Evolutionary conservation across 2,888 invertebrate genomes (phyloP), one percentile per base, ranked within the genome.

Genomic region (Tricholauxania praeusta): DNA sequence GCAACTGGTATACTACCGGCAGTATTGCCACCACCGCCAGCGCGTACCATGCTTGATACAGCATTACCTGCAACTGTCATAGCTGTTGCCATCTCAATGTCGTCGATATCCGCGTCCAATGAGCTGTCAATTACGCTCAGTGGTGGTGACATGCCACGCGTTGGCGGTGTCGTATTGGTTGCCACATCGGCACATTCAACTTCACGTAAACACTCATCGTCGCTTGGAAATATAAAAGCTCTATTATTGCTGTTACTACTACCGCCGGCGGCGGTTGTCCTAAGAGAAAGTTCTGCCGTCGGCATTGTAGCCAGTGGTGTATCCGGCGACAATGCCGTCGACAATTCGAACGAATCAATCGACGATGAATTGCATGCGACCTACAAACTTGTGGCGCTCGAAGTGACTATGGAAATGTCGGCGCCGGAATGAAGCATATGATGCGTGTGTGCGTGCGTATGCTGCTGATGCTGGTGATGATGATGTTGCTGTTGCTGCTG

Each of bases 391-490:
- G 85, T 84, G 73, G 86, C 83, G 78, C 83, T 87, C 73, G 86
- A 82, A 60, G 85, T 81, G 48, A 85, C 87, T 69, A 86, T 86
- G 72, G 87, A 84, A 82, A 87, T 78, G 76, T 87, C 87, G 39
- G 39, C 39, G 78, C 85, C 80, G 79, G 87, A 85, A 79, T 87
- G 87, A 77, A 87, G 81, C 82, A 87, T 80, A 74, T 86, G 85
- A 74, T 87, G 87, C 22, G 77, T 75, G 28, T 79, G 79, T 14
- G 76, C 76, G 19, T 82, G 80, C 3, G 82, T 81, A 28, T 75
- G 74, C 89, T 91, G 89, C 80, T 89, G 89, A 0, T 86, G 88
- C 59, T 88, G 88, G 83, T 81, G 79, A 28, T 88, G 88, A 53
- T 88, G 88, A 57, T 88, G 88, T 59, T 87, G 86, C 1, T 79